Conservation (phyloP, 2,888 invertebrate genomes). For the Tethea ocularis region DNA sequence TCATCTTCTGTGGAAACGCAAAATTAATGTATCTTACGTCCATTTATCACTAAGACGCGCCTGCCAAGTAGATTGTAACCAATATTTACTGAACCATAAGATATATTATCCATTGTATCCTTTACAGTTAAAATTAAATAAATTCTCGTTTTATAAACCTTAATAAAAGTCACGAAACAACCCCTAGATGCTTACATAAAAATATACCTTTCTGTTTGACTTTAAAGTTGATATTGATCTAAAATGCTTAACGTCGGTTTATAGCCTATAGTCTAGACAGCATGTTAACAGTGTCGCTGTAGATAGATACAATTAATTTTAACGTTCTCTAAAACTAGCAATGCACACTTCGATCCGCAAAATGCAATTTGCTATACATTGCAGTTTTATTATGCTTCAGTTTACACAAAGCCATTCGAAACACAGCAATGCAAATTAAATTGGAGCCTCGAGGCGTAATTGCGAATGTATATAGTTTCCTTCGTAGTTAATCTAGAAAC, state of each 20-base stretch:
- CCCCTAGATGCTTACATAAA: background rate
- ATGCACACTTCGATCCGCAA: background rate
- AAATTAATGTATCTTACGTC: constrained; percentile 36
- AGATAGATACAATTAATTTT: constrained; percentile 18
- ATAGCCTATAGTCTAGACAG: constrained; percentile 11
- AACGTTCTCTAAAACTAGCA: constrained; percentile 8
- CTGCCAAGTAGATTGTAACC: background rate
- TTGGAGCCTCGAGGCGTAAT: background rate
- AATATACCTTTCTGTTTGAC: background rate
- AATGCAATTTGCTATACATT: background rate
- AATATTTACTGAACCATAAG: background rate
- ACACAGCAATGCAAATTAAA: background rate
- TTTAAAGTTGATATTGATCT: constrained; percentile 1
- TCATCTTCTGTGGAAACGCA: constrained; percentile 30
- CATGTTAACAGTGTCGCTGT: constrained; percentile 14
- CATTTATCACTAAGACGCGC: constrained; percentile 3
- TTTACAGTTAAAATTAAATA: background rate
- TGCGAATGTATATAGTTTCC: background rate
- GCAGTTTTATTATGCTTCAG: background rate
- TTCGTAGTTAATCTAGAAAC: background rate
- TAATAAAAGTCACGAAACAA: background rate
- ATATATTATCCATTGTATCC: background rate
- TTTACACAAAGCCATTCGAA: background rate
- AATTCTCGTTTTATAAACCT: constrained; percentile 4
- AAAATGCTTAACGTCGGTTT: constrained; percentile 8